A percentile compares a stretch with the other conserved stretches of the same genome.
Evolutionary conservation across 2,797 vertebrate genomes (phyloP).

Genomic region (Syngnathus acus): DNA sequence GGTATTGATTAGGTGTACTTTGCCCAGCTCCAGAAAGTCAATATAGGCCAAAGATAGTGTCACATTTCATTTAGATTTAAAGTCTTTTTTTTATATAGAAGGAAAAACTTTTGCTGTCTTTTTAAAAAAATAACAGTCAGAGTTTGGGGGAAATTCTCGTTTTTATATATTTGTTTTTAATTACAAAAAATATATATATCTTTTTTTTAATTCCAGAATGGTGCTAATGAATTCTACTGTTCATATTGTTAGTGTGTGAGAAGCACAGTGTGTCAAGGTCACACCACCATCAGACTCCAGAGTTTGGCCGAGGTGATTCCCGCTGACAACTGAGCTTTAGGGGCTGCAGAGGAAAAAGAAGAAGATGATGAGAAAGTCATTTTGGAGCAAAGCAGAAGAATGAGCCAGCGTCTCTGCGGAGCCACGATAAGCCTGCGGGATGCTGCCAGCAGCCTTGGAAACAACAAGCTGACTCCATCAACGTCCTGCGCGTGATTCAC

Average conservation of each 20-base stretch:
- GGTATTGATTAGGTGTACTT: too few species aligned
- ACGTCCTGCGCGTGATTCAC: conserved; percentile 32
- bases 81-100: too few species aligned
- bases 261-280: neutral
- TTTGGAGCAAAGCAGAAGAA: conserved; percentile 64
- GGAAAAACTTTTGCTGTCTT: too few species aligned
- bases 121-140: too few species aligned
- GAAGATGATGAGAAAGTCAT: conserved; percentile 61
- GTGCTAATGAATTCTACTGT: too few species aligned
- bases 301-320: neutral
- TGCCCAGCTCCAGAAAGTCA: too few species aligned
- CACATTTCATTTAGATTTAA: too few species aligned
- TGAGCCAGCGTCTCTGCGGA: conserved; percentile 67
- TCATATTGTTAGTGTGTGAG: neutral
- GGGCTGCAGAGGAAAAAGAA: conserved; percentile 17
- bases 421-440: conserved; percentile 66
- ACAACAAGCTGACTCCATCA: conserved; percentile 62
- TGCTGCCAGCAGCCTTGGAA: conserved; percentile 45
- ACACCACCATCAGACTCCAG: neutral
- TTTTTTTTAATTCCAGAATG: too few species aligned
- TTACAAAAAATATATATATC: too few species aligned
- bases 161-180: too few species aligned
- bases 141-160: too few species aligned
- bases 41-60: too few species aligned
- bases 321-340: neutral